These are phyloP conservation scores for Drosophila conformis DNA, from an alignment of 2,888 invertebrate species.

Conservation along the genomic window DNA sequence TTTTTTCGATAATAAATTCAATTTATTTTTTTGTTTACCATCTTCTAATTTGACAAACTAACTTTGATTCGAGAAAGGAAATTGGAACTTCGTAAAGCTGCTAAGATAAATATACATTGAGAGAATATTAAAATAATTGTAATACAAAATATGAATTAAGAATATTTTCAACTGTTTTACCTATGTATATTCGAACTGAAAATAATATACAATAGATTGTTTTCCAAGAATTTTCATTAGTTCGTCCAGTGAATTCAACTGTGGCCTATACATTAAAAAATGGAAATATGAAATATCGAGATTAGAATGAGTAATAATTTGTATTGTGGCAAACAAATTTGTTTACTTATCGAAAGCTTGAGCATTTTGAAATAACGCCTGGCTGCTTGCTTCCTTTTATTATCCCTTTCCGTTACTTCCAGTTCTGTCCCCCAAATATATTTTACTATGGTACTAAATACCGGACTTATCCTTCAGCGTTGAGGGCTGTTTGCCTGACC, in stretches of 20 bases:
- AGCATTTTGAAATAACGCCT: background rate
- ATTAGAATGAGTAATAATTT: background rate
- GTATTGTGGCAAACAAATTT: background rate
- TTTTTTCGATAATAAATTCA: background rate
- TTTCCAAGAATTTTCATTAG: background rate
- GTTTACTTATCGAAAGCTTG: background rate
- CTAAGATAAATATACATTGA: background rate
- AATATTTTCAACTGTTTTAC: too few relatives aligned
- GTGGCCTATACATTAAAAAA: background rate
- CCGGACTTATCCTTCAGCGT: background rate
- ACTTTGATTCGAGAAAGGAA: background rate
- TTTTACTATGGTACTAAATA: background rate
- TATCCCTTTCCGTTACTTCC: background rate
- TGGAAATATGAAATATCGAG: background rate
- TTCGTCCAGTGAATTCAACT: background rate
- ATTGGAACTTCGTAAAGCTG: background rate
- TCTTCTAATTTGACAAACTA: background rate
- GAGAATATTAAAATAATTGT: background rate
- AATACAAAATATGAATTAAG: background rate
- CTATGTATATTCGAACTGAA: too few relatives aligned
- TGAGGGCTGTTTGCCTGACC: slow-evolving; percentile 6
- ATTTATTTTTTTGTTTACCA: background rate
- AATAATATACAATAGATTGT: background rate
- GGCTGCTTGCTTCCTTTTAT: background rate
- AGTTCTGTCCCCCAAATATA: background rate